phyloP scores from a whole-genome alignment of 2,888 invertebrate genomes.

The Lucinisca nassula region DNA sequence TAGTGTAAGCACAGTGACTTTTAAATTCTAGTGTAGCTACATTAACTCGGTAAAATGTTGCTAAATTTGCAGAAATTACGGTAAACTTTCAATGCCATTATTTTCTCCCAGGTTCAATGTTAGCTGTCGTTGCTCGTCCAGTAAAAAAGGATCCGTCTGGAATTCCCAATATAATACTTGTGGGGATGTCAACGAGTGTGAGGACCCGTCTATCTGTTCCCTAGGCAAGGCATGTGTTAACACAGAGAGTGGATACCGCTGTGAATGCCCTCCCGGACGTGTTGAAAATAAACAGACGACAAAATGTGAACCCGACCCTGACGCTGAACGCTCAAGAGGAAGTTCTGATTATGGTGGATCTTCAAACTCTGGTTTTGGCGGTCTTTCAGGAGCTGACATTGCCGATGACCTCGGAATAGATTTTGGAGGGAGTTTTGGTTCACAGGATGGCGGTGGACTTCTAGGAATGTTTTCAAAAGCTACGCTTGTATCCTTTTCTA shows the following conservation, averaged over 20 bases:
- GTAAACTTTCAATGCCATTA: not conserved
- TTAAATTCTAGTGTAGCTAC: no score
- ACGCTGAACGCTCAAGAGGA: no score
- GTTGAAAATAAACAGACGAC: slow-evolving; percentile 47
- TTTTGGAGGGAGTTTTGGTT: no score
- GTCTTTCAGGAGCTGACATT: no score
- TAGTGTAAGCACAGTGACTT: not conserved
- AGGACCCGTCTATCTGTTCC: not conserved
- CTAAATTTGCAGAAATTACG: no score
- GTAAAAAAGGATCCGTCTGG: not conserved
- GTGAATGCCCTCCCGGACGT: slow-evolving; percentile 73
- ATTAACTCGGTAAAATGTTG: no score
- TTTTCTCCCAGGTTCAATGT: not conserved
- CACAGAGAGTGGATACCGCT: slow-evolving; percentile 22
- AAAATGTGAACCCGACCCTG: slow-evolving; percentile 53
- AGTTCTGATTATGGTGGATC: no score
- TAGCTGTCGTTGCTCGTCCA: not conserved
- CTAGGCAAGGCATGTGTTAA: not conserved
- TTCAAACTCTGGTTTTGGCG: no score
- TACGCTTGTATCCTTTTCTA: no score
- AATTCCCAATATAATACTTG: not conserved
- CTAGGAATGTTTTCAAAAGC: no score
- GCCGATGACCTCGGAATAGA: no score
- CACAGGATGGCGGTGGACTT: no score
- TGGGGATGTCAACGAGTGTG: not conserved